Evolutionary conservation across 53 echinoderm and acorn worm species (phyloP).

Genomic region (Echinarachnius parma): DNA sequence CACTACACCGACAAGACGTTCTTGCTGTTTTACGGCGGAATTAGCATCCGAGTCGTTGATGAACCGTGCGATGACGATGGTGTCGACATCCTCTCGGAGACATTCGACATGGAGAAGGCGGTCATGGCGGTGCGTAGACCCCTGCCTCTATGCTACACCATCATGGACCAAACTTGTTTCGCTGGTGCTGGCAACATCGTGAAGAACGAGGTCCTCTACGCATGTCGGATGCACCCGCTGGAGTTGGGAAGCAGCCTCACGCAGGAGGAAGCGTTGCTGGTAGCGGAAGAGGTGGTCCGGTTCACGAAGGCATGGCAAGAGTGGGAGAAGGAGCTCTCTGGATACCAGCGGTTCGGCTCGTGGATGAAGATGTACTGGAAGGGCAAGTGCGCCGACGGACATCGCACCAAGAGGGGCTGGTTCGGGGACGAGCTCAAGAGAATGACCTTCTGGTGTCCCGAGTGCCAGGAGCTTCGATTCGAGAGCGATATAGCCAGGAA

Average conservation of each 20-base stretch:
- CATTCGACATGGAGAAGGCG: constrained; percentile 47
- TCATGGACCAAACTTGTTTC: constrained; percentile 45
- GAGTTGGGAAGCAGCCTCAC: constrained; percentile 41
- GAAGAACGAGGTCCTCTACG: constrained; percentile 51
- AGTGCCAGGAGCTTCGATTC: constrained; percentile 32
- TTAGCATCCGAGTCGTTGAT: constrained; percentile 36
- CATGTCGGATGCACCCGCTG: constrained; percentile 32
- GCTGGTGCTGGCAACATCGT: constrained; percentile 52
- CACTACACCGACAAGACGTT: constrained; percentile 31
- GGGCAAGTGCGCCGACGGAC: constrained; percentile 38
- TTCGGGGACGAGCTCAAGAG: constrained; percentile 44
- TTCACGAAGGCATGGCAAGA: constrained; percentile 32
- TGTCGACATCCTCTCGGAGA: constrained; percentile 26
- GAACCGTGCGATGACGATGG: constrained; percentile 40
- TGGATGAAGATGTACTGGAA: constrained; percentile 51
- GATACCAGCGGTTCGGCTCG: constrained; percentile 2
- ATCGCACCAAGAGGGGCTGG: constrained; percentile 36
- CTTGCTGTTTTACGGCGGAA: constrained; percentile 48
- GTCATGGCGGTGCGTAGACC: constrained; percentile 4
- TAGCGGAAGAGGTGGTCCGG: constrained; percentile 24
- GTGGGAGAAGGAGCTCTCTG: constrained; percentile 20
- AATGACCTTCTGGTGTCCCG: constrained; percentile 50
- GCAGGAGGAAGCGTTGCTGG: background rate
- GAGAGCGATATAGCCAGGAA: constrained; percentile 23
- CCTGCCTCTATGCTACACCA: constrained; percentile 29